Evolutionary conservation across 2,797 vertebrate genomes (phyloP).

Genomic region (Chelonia mydas): DNA sequence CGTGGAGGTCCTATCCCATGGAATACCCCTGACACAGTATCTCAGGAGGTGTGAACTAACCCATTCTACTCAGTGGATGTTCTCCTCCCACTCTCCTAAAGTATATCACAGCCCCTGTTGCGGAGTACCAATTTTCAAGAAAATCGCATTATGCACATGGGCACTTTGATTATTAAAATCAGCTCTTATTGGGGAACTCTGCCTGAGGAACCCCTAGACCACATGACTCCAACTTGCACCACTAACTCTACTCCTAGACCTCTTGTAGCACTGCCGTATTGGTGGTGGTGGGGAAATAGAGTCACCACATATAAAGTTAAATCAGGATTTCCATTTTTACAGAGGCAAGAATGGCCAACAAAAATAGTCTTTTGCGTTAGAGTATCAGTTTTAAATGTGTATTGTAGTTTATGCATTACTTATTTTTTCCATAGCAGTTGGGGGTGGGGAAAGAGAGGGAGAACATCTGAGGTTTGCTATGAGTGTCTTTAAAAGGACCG

Average conservation of each 20-base stretch:
- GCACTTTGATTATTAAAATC: not conserved
- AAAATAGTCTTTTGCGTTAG: rapidly evolving
- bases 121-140: not conserved
- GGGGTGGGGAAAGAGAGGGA: not conserved
- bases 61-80: not conserved
- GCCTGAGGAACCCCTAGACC: not conserved
- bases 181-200: not conserved
- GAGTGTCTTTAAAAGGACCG: not conserved
- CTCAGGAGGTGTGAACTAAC: not conserved
- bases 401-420: not conserved
- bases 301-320: not conserved
- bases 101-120: not conserved
- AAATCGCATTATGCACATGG: not conserved
- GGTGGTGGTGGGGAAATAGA: not conserved
- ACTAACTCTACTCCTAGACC: not conserved
- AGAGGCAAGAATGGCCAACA: not conserved
- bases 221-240: not conserved
- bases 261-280: not conserved
- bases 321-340: not conserved
- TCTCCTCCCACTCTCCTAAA: not conserved
- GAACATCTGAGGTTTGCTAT: not conserved
- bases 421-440: not conserved
- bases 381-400: not conserved
- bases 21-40: not conserved
- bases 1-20: too few relatives aligned